Evolutionary conservation across 2,113 vertebrate species (phyloP), one percentile per base, ranked within the genome.

Genomic region (Lampris incognitus): DNA sequence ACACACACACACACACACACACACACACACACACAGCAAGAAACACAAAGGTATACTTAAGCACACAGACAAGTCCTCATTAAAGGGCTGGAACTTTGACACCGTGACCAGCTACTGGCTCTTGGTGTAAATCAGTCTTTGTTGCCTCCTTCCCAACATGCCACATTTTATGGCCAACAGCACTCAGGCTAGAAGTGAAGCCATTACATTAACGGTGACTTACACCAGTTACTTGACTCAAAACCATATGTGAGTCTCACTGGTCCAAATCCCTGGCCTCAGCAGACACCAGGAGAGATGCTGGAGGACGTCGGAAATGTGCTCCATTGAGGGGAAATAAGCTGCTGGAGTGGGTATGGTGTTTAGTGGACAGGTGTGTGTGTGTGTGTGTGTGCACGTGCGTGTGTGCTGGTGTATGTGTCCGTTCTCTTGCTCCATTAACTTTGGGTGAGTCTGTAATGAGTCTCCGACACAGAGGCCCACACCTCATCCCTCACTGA

Each of bases 401-500:
- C 2, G 13, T 40, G 37, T 5, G 9, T 66, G 59, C 10, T 7
- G 1, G 11, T 54, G 69, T 59, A 57, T 3, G 41, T 10, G 51
- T 39, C n/a, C 10, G 42, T 42, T 40, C 56, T 44, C 50, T 56
- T 66, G 76, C 77, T 81, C 36, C 58, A 79, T 81, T 81, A 72
- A 76, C 73, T 70, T 64, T 56, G 66, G 54, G 79, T 40, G 61
- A 66, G 59, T 77, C 67, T 76, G 58, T 79, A 79, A 85, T 81
- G 80, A 72, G 50, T 76, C 62, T 72, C 69, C 69, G 74, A 74
- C 80, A 59, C 82, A 78, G 74, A 78, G 74, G 81, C 24, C 3
- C 41, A 60, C 81, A 74, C 74, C 77, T 85, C 76, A 87, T 85
- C 78, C 63, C 76, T 89, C 81, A 77, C 70, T 49, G 9, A 86